Conservation (phyloP, 1,140 invertebrate species). For the Thaumetopoea pityocampa region DNA sequence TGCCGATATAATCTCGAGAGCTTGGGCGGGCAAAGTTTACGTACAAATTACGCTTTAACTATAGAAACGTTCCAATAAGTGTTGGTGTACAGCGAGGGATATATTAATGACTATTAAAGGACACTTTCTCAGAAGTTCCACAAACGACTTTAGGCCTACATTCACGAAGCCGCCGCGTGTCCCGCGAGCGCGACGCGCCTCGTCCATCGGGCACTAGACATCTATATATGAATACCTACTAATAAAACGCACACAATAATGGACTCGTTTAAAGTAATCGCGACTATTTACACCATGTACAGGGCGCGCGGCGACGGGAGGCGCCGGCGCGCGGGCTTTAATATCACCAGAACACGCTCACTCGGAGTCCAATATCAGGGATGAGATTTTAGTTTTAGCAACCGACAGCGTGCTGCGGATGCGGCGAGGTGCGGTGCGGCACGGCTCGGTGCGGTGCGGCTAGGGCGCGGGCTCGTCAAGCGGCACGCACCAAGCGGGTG, state of each 20-base stretch:
- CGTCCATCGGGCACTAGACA: slow-evolving; percentile 38
- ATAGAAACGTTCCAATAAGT: slow-evolving; percentile 27
- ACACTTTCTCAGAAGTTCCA: slow-evolving; percentile 53
- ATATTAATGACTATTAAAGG: slow-evolving; percentile 47
- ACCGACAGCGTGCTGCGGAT: slow-evolving; percentile 13
- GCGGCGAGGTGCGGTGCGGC: slow-evolving; percentile 19
- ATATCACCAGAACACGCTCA: slow-evolving; percentile 72
- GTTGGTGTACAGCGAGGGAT: slow-evolving; percentile 45
- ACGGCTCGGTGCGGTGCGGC: slow-evolving; percentile 20
- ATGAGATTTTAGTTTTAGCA: slow-evolving; percentile 33
- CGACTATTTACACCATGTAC: slow-evolving; percentile 63
- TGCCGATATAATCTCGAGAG: slow-evolving; percentile 20
- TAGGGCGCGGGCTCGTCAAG: slow-evolving; percentile 31
- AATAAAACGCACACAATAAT: slow-evolving; percentile 48
- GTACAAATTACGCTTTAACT: slow-evolving; percentile 8
- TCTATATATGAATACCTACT: slow-evolving; percentile 46
- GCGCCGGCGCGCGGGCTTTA: slow-evolving; percentile 19
- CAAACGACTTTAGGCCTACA: slow-evolving; percentile 55
- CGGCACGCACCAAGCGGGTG: slow-evolving; percentile 26
- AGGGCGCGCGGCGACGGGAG: slow-evolving; percentile 28
- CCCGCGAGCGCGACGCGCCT: slow-evolving; percentile 20
- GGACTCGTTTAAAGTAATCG: slow-evolving; percentile 45
- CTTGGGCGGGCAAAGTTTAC: slow-evolving; percentile 34
- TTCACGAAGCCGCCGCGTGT: slow-evolving; percentile 36
- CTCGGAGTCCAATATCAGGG: slow-evolving; percentile 58